Percentiles rank a stretch among this genome's conserved stretches.
phyloP scores from a whole-genome alignment of 2,797 vertebrate species.

The Oceanodroma leucorhoa region DNA sequence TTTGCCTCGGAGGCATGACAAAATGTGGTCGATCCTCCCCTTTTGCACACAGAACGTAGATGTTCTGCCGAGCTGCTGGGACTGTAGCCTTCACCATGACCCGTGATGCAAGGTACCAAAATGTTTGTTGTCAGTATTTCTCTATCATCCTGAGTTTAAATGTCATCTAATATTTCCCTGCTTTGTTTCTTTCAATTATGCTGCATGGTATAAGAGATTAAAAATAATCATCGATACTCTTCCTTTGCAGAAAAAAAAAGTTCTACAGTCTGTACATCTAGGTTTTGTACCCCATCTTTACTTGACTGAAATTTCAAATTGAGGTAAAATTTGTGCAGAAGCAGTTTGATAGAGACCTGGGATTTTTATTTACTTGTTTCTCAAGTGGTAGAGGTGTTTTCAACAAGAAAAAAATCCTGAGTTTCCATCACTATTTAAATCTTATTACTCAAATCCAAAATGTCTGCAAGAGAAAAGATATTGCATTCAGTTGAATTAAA shows the following conservation, averaged over 20 bases:
- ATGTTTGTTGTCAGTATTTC: background rate
- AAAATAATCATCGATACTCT: background rate
- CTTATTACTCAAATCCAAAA: background rate
- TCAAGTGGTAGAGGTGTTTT: background rate
- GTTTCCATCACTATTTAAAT: background rate
- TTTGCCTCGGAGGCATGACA: background rate
- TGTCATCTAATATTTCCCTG: background rate
- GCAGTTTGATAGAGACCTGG: background rate
- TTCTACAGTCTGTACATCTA: background rate
- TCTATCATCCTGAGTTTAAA: background rate
- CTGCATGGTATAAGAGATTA: background rate
- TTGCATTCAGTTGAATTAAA: background rate
- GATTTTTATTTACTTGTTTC: background rate
- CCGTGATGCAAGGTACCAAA: accelerated
- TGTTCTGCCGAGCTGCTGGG: background rate
- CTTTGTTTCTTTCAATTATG: background rate
- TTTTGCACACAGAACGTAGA: background rate
- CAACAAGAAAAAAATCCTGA: background rate
- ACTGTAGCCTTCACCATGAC: background rate
- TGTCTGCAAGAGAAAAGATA: background rate
- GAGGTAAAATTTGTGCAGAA: background rate
- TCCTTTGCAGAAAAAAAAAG: background rate
- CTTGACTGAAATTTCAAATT: background rate
- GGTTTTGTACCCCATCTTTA: background rate
- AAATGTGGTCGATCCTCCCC: background rate